Conservation (phyloP, 2,113 vertebrate species). For the Alouatta palliata region DNA sequence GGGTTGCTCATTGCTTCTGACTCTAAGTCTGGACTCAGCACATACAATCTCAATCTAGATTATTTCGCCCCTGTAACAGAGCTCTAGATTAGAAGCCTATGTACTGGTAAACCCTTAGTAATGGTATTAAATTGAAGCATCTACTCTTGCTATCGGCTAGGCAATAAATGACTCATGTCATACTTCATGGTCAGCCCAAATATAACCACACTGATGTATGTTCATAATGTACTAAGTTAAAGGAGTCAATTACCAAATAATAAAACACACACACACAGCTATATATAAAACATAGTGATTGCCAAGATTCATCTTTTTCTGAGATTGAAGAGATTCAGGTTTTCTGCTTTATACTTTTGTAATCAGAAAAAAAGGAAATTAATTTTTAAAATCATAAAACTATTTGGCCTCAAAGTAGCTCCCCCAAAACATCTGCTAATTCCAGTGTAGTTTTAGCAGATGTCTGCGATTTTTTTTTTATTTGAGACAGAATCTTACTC, state of each 20-base stretch:
- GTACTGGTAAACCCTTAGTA: not conserved
- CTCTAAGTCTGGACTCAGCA: not conserved
- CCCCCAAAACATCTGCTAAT: not conserved
- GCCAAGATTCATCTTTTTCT: not conserved
- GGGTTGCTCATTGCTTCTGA: not conserved
- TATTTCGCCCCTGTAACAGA: accelerated
- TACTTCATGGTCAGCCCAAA: not conserved
- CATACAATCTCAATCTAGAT: not conserved
- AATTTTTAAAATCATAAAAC: constrained; percentile 9
- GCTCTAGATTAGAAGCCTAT: not conserved
- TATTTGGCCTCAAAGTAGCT: not conserved
- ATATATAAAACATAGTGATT: not conserved
- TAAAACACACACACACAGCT: not conserved
- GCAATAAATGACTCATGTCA: not conserved
- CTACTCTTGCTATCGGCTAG: not conserved
- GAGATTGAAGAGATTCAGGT: constrained; percentile 45
- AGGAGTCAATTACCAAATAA: not conserved
- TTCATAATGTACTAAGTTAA: not conserved
- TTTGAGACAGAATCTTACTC: no score
- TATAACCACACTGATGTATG: not conserved
- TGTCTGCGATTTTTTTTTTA: not conserved
- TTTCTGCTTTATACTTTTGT: not conserved
- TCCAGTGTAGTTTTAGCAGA: not conserved
- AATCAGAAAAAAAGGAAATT: not conserved
- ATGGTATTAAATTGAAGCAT: constrained; percentile 1